Percentiles rank a stretch among this genome's conserved stretches.
Conservation (phyloP, 2,113 vertebrate species). For the Paramisgurnus dabryanus region DNA sequence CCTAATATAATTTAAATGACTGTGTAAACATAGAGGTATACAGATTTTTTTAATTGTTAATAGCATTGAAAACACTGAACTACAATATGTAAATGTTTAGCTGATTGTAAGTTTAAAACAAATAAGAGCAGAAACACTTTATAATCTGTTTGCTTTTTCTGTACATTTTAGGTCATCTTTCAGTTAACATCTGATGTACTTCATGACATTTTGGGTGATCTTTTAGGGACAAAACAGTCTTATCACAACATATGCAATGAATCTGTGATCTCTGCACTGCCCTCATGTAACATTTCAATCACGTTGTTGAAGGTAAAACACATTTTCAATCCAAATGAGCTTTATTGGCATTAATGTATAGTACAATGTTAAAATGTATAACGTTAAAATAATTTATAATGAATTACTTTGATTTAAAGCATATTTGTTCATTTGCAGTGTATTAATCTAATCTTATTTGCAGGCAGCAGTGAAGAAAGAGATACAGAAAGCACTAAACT, state of each 20-base stretch:
- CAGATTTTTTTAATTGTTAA: no score
- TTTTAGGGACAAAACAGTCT: conserved; percentile 22
- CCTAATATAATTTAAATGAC: no score
- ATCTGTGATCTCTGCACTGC: conserved; percentile 32
- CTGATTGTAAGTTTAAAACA: not conserved
- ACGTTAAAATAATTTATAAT: conserved; percentile 1
- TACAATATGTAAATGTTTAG: not conserved
- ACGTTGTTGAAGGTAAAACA: conserved; percentile 67
- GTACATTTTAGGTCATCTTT: conserved; percentile 64
- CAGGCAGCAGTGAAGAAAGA: conserved; percentile 64
- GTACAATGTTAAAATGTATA: no score
- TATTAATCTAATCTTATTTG: conserved; percentile 36
- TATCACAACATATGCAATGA: conserved; percentile 47
- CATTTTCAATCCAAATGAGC: not conserved
- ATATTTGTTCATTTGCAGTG: not conserved
- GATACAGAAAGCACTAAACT: conserved; percentile 68
- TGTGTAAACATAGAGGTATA: no score
- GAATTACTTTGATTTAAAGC: not conserved
- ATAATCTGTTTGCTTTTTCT: not conserved
- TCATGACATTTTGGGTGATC: conserved; percentile 45
- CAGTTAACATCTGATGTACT: conserved; percentile 68
- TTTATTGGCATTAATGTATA: no score
- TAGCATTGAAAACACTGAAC: no score
- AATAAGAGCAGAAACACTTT: not conserved
- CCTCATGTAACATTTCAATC: conserved; percentile 49